Evolutionary conservation across 2,888 invertebrate species (phyloP).

Genomic region (Penaeus monodon): DNA sequence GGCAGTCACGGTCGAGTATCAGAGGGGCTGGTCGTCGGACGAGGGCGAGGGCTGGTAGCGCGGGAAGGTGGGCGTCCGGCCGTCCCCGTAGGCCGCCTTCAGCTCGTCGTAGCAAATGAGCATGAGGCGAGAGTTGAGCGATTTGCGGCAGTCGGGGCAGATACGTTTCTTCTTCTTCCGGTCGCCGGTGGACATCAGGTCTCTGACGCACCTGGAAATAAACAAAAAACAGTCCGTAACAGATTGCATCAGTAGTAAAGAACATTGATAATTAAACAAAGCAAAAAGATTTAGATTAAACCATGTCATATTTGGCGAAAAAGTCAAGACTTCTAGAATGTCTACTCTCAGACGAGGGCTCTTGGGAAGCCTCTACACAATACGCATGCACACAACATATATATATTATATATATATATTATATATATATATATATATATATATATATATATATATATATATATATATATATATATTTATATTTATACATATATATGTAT

Average conservation of each 20-base stretch:
- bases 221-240: background rate
- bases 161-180: constrained; percentile 78
- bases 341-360: too few relatives aligned
- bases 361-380: too few relatives aligned
- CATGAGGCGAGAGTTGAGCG: constrained; percentile 78
- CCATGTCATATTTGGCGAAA: too few relatives aligned
- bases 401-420: too few relatives aligned
- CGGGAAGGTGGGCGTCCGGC: constrained; percentile 48
- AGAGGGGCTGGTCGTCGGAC: constrained; percentile 61
- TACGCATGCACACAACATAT: too few relatives aligned
- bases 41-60: constrained; percentile 52
- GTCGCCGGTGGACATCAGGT: constrained; percentile 77
- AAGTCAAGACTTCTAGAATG: too few relatives aligned
- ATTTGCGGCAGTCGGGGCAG: constrained; percentile 80
- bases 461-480: too few relatives aligned
- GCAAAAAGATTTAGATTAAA: too few relatives aligned
- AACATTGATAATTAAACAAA: too few relatives aligned
- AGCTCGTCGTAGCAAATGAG: constrained; percentile 72
- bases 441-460: too few relatives aligned
- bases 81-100: constrained; percentile 57
- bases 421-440: too few relatives aligned
- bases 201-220: constrained; percentile 77
- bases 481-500: too few relatives aligned
- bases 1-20: constrained; percentile 50
- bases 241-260: background rate